A percentile compares a stretch with the other conserved stretches of the same genome.
Evolutionary conservation across 2,797 vertebrate genomes (phyloP).

Genomic region (Myoxocephalus aenaeus): DNA sequence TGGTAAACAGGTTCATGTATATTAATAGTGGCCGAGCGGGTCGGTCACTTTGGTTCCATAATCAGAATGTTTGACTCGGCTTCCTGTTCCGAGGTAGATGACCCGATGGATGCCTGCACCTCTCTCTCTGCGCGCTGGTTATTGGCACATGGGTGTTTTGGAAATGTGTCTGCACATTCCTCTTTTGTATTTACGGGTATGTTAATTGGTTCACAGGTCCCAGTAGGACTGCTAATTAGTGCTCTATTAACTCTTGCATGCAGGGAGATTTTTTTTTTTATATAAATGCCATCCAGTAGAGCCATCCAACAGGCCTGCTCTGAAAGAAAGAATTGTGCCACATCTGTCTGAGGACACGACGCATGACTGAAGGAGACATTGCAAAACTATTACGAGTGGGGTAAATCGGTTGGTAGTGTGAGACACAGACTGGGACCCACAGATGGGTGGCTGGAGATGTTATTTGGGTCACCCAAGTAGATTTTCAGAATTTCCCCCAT

Average conservation of each 20-base stretch:
- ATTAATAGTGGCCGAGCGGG: slow-evolving; percentile 73
- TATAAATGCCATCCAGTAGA: background rate
- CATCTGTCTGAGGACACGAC: background rate
- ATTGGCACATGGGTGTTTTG: slow-evolving; percentile 43
- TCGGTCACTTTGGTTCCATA: slow-evolving; percentile 60
- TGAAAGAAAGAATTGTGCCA: background rate
- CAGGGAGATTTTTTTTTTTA: background rate
- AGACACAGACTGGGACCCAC: background rate
- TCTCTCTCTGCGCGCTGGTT: slow-evolving; percentile 33
- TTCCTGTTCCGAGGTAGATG: slow-evolving; percentile 44
- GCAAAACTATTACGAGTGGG: background rate
- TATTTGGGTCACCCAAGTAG: background rate
- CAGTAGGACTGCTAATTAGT: slow-evolving; percentile 9
- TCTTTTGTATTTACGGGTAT: slow-evolving; percentile 2
- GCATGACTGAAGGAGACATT: background rate
- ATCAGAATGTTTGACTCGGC: slow-evolving; percentile 40
- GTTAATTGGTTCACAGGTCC: slow-evolving; percentile 26
- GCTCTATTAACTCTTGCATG: background rate
- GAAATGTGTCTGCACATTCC: slow-evolving; percentile 11
- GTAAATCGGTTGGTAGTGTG: background rate
- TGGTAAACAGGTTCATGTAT: slow-evolving; percentile 74
- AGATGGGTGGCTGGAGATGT: background rate
- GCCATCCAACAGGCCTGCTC: background rate
- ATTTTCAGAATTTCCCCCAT: background rate
- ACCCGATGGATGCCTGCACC: slow-evolving; percentile 30